Evolutionary conservation across 2,888 invertebrate genomes (phyloP).

Genomic region (Trachelus iudaicus): DNA sequence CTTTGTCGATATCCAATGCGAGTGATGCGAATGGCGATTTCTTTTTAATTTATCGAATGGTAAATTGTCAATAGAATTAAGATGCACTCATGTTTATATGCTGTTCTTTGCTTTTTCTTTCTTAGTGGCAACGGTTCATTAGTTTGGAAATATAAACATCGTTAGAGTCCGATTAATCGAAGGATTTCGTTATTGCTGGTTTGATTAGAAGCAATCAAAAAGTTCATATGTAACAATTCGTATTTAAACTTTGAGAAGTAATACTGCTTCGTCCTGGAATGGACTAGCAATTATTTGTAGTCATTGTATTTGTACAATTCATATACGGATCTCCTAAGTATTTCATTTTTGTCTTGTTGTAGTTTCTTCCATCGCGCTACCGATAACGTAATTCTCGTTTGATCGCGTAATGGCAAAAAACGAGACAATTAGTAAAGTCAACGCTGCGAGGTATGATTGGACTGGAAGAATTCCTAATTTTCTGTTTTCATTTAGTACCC

Average conservation of each 20-base stretch:
- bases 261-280: not conserved
- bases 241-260: not conserved
- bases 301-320: not conserved
- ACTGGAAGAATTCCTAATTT: not conserved
- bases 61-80: not conserved
- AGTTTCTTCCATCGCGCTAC: not conserved
- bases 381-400: not conserved
- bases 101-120: not conserved
- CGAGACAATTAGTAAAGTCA: not conserved
- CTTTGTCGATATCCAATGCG: not conserved
- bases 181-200: slow-evolving; percentile 8
- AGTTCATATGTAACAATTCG: not conserved
- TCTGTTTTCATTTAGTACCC: not conserved
- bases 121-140: not conserved
- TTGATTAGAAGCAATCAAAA: not conserved
- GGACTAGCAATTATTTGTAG: not conserved
- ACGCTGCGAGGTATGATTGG: not conserved
- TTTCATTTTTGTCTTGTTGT: not conserved
- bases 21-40: not conserved
- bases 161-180: slow-evolving; percentile 8
- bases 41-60: not conserved
- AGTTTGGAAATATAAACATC: slow-evolving; percentile 3
- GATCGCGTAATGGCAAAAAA: not conserved
- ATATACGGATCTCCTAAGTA: not conserved
- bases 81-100: slow-evolving; percentile 1